These are phyloP conservation scores for Cacatua alba DNA, from an alignment of 2,113 vertebrate species.

Conservation along the genomic window DNA sequence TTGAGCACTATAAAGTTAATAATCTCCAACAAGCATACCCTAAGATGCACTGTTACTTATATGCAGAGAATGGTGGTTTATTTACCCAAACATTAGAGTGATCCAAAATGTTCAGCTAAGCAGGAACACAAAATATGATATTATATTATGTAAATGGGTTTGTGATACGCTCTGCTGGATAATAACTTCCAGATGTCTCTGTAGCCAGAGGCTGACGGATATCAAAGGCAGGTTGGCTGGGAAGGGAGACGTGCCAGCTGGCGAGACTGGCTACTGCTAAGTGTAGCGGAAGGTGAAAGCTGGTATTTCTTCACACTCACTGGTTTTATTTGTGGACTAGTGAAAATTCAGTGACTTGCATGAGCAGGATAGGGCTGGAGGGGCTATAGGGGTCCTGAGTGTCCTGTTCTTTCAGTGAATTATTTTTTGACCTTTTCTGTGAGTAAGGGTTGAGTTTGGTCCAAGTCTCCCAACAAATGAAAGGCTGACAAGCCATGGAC, in stretches of 20 bases:
- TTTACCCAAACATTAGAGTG: slow-evolving; percentile 22
- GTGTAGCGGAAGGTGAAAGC: slow-evolving; percentile 61
- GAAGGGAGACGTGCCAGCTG: slow-evolving; percentile 74
- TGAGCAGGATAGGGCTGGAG: neutral
- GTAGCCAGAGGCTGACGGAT: slow-evolving; percentile 76
- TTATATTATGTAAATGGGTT: slow-evolving; percentile 78
- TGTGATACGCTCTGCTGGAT: slow-evolving; percentile 75
- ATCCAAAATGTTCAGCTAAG: slow-evolving; percentile 57
- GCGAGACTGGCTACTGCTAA: slow-evolving; percentile 61
- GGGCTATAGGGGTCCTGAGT: neutral
- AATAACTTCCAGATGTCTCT: slow-evolving; percentile 83
- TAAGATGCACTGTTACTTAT: neutral
- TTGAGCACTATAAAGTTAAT: neutral
- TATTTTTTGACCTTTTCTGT: fast-evolving
- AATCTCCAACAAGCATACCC: neutral
- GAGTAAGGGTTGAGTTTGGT: neutral
- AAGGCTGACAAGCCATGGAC: neutral
- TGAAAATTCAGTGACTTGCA: neutral
- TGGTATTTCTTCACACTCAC: slow-evolving; percentile 79
- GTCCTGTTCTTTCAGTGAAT: neutral
- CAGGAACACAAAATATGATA: slow-evolving; percentile 74
- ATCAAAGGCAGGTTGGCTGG: slow-evolving; percentile 75
- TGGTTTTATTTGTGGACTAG: slow-evolving; percentile 61
- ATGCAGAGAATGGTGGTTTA: neutral
- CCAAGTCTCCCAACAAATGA: neutral